Conservation (phyloP, 2,888 invertebrate genomes). For the Harmothoe impar region DNA sequence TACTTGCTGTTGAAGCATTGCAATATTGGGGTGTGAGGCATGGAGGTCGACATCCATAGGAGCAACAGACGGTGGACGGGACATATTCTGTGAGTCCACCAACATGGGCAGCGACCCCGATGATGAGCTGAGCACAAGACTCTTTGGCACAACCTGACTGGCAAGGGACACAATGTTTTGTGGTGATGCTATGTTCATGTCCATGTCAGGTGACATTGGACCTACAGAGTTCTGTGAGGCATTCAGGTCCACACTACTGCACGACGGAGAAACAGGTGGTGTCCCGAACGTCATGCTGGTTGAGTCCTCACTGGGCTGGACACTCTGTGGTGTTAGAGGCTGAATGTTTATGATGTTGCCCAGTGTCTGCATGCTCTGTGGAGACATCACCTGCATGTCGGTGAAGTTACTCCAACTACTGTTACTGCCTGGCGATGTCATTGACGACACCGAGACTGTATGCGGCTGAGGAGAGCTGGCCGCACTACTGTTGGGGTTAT, state of each 20-base stretch:
- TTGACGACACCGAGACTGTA: constrained; percentile 42
- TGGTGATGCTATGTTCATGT: constrained; percentile 71
- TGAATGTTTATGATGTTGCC: constrained; percentile 63
- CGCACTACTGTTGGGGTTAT: constrained; percentile 41
- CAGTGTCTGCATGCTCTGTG: constrained; percentile 44
- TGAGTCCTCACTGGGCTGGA: constrained; percentile 44
- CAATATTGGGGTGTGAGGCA: constrained; percentile 71
- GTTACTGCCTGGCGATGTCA: constrained; percentile 51
- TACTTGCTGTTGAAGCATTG: constrained; percentile 88
- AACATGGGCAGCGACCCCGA: constrained; percentile 70
- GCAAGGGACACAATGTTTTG: constrained; percentile 40
- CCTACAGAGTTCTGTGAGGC: constrained; percentile 71
- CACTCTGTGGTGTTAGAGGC: constrained; percentile 63
- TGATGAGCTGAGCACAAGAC: constrained; percentile 45
- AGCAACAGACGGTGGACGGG: constrained; percentile 81
- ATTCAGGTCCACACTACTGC: constrained; percentile 62
- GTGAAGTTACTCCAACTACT: constrained; percentile 41
- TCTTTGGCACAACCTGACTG: constrained; percentile 70
- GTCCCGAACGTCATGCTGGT: constrained; percentile 67
- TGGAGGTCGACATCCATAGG: constrained; percentile 82
- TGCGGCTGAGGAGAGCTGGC: constrained; percentile 58
- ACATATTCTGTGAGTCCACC: constrained; percentile 73
- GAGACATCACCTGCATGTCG: constrained; percentile 43
- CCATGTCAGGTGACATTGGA: constrained; percentile 80
- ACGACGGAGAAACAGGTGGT: constrained; percentile 77